Percentiles rank a stretch among this genome's conserved stretches.
Conservation (phyloP, 2,113 vertebrate species). For the Brachyhypopomus gauderio region DNA sequence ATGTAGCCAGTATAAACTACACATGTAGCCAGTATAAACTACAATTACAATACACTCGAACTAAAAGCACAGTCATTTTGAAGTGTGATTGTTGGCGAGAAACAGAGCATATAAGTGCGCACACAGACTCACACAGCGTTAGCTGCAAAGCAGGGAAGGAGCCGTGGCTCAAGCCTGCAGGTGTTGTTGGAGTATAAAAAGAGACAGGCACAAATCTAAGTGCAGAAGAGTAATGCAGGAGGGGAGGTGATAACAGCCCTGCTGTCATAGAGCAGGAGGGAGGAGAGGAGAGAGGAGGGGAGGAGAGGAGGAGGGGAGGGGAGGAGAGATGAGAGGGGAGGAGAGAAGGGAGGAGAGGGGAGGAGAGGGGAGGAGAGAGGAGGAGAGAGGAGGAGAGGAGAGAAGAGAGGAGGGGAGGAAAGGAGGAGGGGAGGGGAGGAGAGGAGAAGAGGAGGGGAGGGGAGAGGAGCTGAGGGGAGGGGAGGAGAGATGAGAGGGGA, state of each 20-base stretch:
- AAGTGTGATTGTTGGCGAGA: background rate
- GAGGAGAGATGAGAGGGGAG: background rate
- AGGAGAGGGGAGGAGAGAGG: background rate
- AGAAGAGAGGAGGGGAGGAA: background rate
- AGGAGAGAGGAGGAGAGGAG: background rate
- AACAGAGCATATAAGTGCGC: background rate
- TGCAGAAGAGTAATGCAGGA: background rate
- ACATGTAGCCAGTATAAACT: no score
- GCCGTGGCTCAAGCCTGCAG: slow-evolving; percentile 23
- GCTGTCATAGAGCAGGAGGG: slow-evolving; percentile 14
- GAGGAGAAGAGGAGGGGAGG: no score
- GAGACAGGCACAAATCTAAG: background rate
- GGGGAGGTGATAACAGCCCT: slow-evolving; percentile 25
- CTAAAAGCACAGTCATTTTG: background rate
- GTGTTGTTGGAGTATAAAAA: slow-evolving; percentile 46
- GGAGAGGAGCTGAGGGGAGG: no score
- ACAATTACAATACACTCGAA: background rate
- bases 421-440: no score
- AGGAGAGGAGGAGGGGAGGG: slow-evolving; percentile 9
- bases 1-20: no score
- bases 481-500: no score
- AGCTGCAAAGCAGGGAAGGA: slow-evolving; percentile 4
- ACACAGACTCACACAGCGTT: background rate
- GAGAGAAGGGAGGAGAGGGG: background rate
- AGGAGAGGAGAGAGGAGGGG: slow-evolving; percentile 2